Percentiles rank a stretch among this genome's conserved stretches.
Conservation (phyloP, 2,113 vertebrate genomes). For the Pristiophorus japonicus region DNA sequence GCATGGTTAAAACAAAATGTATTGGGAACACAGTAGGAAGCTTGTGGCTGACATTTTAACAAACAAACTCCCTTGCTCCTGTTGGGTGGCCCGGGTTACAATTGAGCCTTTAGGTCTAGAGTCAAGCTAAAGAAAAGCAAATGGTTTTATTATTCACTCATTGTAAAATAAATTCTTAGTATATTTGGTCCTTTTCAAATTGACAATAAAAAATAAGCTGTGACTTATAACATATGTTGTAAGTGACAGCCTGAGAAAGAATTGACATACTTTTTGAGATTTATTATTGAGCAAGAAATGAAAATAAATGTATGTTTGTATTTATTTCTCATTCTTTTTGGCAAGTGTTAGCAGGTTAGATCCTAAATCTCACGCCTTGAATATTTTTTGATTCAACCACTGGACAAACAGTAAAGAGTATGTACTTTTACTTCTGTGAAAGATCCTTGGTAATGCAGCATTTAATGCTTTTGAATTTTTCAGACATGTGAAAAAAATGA, state of each 20-base stretch:
- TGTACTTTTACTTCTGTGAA: not conserved
- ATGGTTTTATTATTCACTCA: not conserved
- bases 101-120: not conserved
- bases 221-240: not conserved
- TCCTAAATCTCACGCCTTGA: not conserved
- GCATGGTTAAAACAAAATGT: not conserved
- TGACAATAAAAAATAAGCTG: not conserved
- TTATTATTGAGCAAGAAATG: not conserved
- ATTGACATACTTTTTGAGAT: not conserved
- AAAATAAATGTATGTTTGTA: not conserved
- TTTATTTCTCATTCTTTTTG: not conserved
- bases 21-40: not conserved
- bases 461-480: not conserved
- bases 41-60: not conserved
- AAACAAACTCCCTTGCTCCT: not conserved
- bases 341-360: not conserved
- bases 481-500: not conserved
- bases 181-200: not conserved
- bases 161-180: not conserved
- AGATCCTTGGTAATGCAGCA: not conserved
- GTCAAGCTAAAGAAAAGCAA: not conserved
- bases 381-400: not conserved
- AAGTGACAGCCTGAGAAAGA: not conserved
- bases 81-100: not conserved
- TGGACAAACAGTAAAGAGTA: not conserved